These are phyloP conservation scores for Chrysodeixis includens DNA, from an alignment of 2,888 invertebrate species.

Conservation along the genomic window DNA sequence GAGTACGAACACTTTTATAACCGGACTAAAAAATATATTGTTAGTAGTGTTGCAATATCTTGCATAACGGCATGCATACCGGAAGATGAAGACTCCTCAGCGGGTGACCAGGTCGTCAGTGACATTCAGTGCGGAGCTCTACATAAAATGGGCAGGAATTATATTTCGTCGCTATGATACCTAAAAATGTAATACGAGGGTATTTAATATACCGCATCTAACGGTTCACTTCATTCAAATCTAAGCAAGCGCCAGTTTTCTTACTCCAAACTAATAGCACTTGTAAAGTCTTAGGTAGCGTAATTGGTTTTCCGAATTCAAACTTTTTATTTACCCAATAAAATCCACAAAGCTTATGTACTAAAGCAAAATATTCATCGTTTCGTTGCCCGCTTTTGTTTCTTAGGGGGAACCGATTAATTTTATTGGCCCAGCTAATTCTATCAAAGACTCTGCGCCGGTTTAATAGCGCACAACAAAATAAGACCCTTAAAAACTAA, in stretches of 20 bases:
- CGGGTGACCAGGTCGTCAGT: slow-evolving; percentile 37
- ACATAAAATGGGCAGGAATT: fast-evolving
- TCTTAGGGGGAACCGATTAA: slow-evolving; percentile 78
- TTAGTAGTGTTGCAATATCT: slow-evolving; percentile 17
- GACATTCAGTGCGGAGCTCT: slow-evolving; percentile 17
- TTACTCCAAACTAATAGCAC: slow-evolving; percentile 23
- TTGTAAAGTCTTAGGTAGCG: slow-evolving; percentile 45
- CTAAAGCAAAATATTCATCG: slow-evolving; percentile 60
- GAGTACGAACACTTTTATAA: slow-evolving; percentile 9
- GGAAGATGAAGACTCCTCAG: slow-evolving; percentile 18
- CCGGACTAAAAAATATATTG: neutral
- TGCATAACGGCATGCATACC: neutral
- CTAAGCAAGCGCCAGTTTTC: slow-evolving; percentile 11
- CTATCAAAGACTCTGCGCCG: slow-evolving; percentile 83
- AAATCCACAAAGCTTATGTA: slow-evolving; percentile 58
- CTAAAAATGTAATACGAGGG: neutral
- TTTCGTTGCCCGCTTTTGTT: slow-evolving; percentile 59
- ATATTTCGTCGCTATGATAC: too few species aligned
- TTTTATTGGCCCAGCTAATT: slow-evolving; percentile 86
- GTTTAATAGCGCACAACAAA: slow-evolving; percentile 86
- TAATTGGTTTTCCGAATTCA: slow-evolving; percentile 56
- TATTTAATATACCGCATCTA: neutral
- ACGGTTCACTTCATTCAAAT: neutral
- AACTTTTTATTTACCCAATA: slow-evolving; percentile 58
- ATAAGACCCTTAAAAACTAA: slow-evolving; percentile 89